Base-by-base conservation (phyloP, 2,888 invertebrate genomes). In the Pristionchus arcanus region DNA sequence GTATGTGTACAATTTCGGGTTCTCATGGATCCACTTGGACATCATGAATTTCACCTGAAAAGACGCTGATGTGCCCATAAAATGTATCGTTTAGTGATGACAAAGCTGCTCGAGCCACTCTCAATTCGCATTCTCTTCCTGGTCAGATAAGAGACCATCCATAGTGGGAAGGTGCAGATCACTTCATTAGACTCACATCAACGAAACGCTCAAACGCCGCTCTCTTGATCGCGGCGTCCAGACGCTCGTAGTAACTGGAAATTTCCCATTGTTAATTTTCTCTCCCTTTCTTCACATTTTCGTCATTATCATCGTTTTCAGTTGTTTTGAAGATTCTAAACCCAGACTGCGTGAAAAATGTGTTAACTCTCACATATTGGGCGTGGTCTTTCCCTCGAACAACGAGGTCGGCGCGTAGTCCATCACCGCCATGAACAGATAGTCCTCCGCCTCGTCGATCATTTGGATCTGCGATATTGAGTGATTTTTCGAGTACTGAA, bases 381-480 rank as follows among this genome's bases (percentile, higher is more conserved):
- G 66, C 87, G 71, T 49, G 71, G n/a, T 87, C 11, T 34, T 42
- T 21, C 21, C 21, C 21, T 89, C 42, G 90, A 97, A 97, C 90
- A 97, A 96, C 83, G 97, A 97, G 89, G 97, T 91, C 0, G 99
- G 99, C 92, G 97, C 97, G 95, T 98, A 99, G 95, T 98, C 98
- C 98, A 99, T 99, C 0, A 99, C 98, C 11, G 98, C 97, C 90
- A 99, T 97, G 95, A 98, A 97, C 42, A 99, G 49, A n/a, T 49
- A 87, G 28, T 87, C 91, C 37, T 91, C 59, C 1, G 93, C 92
- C 63, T 91, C 92, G 89, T 92, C 92, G 42, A 93, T 91, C 4
- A 90, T 83, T 77, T 91, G 11, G 74, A 89, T 34, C 81, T 87
- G 11, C 15, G 49, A 63, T 19, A n/a, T 21, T 63, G 25, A 16